Percentiles rank a stretch among this genome's conserved stretches.
phyloP scores from a whole-genome alignment of 2,113 vertebrate genomes.

The Ursus arctos region DNA sequence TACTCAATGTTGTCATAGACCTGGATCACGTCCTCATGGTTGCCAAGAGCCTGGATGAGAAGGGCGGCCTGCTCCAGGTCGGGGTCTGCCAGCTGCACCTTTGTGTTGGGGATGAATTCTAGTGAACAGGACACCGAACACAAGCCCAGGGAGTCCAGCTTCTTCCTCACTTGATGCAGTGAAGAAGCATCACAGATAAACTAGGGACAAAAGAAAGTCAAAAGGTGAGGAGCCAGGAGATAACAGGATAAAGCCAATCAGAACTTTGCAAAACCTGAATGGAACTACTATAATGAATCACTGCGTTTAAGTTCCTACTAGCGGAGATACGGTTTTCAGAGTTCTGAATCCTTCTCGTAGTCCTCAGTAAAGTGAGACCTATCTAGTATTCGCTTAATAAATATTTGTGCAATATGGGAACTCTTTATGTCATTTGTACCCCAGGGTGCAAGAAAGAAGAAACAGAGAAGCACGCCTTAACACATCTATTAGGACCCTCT shows the following conservation, averaged over 20 bases:
- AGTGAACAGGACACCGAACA: slow-evolving; percentile 84
- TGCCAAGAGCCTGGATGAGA: slow-evolving; percentile 89
- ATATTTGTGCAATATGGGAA: neutral
- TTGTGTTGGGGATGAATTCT: slow-evolving; percentile 89
- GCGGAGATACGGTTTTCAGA: neutral
- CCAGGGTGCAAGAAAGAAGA: neutral
- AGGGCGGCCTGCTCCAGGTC: slow-evolving; percentile 87
- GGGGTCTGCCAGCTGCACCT: slow-evolving; percentile 82
- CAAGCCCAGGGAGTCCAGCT: slow-evolving; percentile 88
- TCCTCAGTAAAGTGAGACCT: neutral
- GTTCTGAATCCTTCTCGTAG: neutral
- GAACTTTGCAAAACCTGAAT: neutral
- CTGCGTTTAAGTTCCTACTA: neutral
- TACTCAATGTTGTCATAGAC: slow-evolving; percentile 94
- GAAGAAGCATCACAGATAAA: slow-evolving; percentile 91
- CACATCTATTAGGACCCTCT: neutral
- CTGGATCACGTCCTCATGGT: slow-evolving; percentile 89
- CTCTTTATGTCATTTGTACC: neutral
- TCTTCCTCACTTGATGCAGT: slow-evolving; percentile 86
- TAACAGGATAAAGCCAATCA: neutral
- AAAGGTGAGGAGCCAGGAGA: slow-evolving; percentile 26
- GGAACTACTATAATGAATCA: neutral
- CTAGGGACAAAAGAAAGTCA: slow-evolving; percentile 81
- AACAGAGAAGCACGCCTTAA: neutral
- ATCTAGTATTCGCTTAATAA: neutral